Evolutionary conservation across 2,113 vertebrate genomes (phyloP).

Genomic region (Equus quagga): DNA sequence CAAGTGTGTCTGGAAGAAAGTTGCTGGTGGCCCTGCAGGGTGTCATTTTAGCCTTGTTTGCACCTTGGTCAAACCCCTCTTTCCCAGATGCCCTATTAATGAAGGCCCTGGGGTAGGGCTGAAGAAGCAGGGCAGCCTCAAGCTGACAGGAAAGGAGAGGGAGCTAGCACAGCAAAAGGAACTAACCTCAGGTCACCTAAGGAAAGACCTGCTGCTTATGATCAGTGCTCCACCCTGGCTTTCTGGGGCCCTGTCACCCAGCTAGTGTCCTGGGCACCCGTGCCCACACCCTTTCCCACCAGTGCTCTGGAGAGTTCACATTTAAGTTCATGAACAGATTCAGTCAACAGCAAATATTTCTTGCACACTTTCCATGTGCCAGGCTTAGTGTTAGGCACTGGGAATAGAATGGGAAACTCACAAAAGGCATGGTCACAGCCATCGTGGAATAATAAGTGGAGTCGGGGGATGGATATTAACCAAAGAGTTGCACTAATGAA

Average conservation of each 20-base stretch:
- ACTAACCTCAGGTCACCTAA: background rate
- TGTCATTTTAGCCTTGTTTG: slow-evolving; percentile 38
- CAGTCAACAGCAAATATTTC: slow-evolving; percentile 36
- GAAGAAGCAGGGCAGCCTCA: slow-evolving; percentile 1
- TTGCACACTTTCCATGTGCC: background rate
- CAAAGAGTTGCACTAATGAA: background rate
- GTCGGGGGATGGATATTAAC: background rate
- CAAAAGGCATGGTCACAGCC: background rate
- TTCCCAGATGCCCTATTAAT: background rate
- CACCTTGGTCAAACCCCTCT: background rate
- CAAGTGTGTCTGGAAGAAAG: background rate
- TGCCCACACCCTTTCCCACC: background rate
- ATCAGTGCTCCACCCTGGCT: background rate
- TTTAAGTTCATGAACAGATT: slow-evolving; percentile 40
- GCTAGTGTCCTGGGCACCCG: background rate
- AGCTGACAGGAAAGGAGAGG: background rate
- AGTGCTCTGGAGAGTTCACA: slow-evolving; percentile 35
- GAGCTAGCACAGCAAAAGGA: background rate
- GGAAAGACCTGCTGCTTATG: background rate
- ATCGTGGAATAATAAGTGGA: background rate
- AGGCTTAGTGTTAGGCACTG: background rate
- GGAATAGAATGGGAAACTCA: slow-evolving; percentile 19
- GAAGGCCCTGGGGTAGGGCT: background rate
- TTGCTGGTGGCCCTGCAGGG: background rate
- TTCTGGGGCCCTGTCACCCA: background rate